Base-by-base conservation (phyloP, 1,140 invertebrate genomes). In the Pristionchus pacificus region DNA sequence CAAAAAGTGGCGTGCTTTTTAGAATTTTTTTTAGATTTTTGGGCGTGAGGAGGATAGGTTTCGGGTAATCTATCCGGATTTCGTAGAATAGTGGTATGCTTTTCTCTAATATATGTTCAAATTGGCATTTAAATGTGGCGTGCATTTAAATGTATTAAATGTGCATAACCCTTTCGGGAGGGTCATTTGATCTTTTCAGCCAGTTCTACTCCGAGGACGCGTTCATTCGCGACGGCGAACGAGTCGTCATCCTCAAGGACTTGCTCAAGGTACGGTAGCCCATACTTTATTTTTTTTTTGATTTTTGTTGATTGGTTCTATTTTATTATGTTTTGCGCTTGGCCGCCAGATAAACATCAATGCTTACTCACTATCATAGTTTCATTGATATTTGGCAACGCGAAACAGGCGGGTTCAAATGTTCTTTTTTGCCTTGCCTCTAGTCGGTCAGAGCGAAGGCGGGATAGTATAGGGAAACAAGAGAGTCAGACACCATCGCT, bases 141-240 rank as follows among this genome's bases (percentile, higher is more conserved):
- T 55, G n/a, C 27, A 2, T 59, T 24, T 32, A 24, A 65, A 60
- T 28, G 10, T 70, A 25, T 25, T 72, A 66, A 55, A 60, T 72
- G 62, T 29, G 24, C 13, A 29, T 73, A 25, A 29, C 14, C 19
- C 72, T 31, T 60, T 38, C n/a, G 13, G 25, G 30, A 25, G 30
- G 65, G 31, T 29, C 27, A 1, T 38, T 30, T 19, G 24, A 0
- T 19, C 2, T 67, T 74, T 80, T 74, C 62, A 81, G 78, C n/a
- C 68, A 71, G 59, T 83, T 82, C 60, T 82, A 83, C 63, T 38
- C 59, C 1, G 74, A 78, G 24, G 60, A 66, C 10, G 81, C 81
- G 10, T 82, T 80, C 59, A 66, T 82, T 27, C 69, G 79, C 15
- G 78, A 82, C 49, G 14, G 14, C n/a, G 80, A 82, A 38, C 72